Evolutionary conservation across 2,888 invertebrate genomes (phyloP).

Genomic region (Cosmopolites sordidus): DNA sequence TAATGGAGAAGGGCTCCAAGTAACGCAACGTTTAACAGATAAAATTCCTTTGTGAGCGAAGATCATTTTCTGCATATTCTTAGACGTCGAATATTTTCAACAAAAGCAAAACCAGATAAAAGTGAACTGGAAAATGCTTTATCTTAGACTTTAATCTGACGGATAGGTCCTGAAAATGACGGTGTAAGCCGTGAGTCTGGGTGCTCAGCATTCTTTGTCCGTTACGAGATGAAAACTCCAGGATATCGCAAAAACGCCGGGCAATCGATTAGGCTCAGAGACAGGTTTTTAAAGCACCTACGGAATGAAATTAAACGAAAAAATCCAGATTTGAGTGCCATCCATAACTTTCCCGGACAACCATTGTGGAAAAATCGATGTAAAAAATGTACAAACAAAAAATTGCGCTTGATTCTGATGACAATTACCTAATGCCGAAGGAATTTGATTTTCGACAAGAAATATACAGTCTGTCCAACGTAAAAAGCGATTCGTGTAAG

Average conservation of each 20-base stretch:
- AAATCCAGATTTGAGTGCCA: constrained; percentile 2
- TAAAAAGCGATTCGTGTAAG: too few species aligned
- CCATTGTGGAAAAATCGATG: background rate
- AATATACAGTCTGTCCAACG: too few species aligned
- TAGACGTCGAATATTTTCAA: too few species aligned
- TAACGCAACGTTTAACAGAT: too few species aligned
- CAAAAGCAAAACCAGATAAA: too few species aligned
- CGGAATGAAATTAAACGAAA: constrained; percentile 1
- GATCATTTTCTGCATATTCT: too few species aligned
- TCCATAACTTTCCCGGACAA: constrained; percentile 4
- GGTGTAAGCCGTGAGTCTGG: constrained; percentile 1
- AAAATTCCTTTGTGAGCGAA: too few species aligned
- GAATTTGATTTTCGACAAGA: too few species aligned
- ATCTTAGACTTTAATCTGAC: constrained; percentile 6
- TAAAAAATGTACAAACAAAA: too few species aligned
- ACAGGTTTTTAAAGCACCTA: constrained; percentile 3
- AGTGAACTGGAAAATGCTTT: background rate
- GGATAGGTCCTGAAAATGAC: constrained; percentile 7
- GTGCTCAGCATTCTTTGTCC: constrained; percentile 4
- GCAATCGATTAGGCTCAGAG: constrained; percentile 9
- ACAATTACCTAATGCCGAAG: too few species aligned
- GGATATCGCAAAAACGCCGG: constrained; percentile 6
- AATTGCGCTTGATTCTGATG: too few species aligned
- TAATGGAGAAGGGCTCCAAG: too few species aligned
- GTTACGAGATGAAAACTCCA: background rate